Percentiles rank a stretch among this genome's conserved stretches.
Evolutionary conservation across 1,140 invertebrate species (phyloP).

Genomic region (Tetramorium alpestre): DNA sequence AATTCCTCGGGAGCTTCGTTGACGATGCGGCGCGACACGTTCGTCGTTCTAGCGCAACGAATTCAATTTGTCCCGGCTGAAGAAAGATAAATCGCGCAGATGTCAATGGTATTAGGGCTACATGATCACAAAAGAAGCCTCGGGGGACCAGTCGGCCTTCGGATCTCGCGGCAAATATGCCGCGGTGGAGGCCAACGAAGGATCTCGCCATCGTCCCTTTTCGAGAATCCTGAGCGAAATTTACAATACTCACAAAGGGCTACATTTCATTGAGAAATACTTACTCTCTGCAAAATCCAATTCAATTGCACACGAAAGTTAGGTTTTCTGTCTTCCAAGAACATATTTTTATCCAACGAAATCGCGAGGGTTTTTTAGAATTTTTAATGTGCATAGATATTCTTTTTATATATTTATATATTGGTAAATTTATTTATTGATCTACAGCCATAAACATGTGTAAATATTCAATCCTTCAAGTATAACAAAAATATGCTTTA

Average conservation of each 20-base stretch:
- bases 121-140: slow-evolving; percentile 58
- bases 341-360: background rate
- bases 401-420: background rate
- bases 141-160: slow-evolving; percentile 16
- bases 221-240: background rate
- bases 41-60: slow-evolving; percentile 40
- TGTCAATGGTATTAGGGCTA: slow-evolving; percentile 83
- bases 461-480: background rate
- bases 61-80: slow-evolving; percentile 80
- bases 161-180: slow-evolving; percentile 46
- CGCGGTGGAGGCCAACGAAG: slow-evolving; percentile 13
- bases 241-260: background rate
- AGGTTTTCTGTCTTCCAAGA: background rate
- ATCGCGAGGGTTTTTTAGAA: background rate
- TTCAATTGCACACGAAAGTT: background rate
- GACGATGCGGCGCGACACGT: slow-evolving; percentile 1
- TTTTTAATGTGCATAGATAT: background rate
- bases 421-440: background rate
- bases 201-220: background rate
- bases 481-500: background rate
- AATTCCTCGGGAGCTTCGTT: background rate
- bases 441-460: background rate
- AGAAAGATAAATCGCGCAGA: slow-evolving; percentile 85
- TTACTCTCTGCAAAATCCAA: background rate
- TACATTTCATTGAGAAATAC: background rate